Evolutionary conservation across 2,797 vertebrate species (phyloP).

Genomic region (Argyrosomus regius): DNA sequence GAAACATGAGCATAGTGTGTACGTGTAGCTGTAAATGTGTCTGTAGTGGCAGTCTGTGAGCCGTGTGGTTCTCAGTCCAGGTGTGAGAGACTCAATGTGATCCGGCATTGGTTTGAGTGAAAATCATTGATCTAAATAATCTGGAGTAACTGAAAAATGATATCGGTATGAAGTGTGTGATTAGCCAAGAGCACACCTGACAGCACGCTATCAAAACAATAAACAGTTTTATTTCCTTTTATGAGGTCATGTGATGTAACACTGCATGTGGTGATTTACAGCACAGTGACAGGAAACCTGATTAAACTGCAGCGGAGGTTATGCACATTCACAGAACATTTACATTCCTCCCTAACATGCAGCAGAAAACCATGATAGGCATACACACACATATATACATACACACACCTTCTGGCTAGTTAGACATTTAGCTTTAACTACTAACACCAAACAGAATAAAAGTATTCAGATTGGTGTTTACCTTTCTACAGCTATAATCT

Average conservation of each 20-base stretch:
- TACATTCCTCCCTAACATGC: no score
- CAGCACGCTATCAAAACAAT: no score
- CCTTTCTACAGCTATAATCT: no score
- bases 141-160: not conserved
- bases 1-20: constrained; percentile 1
- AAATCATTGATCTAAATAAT: not conserved
- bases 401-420: no score
- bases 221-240: not conserved
- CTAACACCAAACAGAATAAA: no score
- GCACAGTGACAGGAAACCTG: not conserved
- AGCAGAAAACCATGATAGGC: no score
- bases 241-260: not conserved
- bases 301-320: not conserved
- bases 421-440: no score
- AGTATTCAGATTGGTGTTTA: no score
- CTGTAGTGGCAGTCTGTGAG: not conserved
- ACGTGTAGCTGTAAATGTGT: not conserved
- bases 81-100: not conserved
- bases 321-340: no score
- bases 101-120: not conserved
- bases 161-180: not conserved
- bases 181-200: no score
- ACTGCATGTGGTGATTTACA: not conserved
- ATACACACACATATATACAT: no score
- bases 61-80: not conserved